These are phyloP conservation scores for Eulacestoma nigropectus DNA, from an alignment of 2,113 vertebrate species.

Conservation along the genomic window DNA sequence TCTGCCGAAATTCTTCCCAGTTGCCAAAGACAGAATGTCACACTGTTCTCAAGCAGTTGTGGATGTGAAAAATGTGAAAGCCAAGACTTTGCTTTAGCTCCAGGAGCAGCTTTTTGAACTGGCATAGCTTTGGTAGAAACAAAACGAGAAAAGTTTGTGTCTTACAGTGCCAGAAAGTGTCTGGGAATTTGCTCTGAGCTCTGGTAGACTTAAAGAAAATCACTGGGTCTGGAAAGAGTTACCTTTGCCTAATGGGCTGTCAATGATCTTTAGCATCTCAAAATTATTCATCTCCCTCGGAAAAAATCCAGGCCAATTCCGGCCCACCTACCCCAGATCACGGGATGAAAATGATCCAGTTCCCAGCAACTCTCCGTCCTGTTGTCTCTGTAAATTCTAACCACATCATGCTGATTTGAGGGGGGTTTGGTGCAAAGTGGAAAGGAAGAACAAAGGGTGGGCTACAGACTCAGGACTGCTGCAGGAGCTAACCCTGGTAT, in stretches of 20 bases:
- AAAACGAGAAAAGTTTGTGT: background rate
- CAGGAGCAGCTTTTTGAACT: conserved; percentile 9
- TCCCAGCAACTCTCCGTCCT: background rate
- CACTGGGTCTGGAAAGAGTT: background rate
- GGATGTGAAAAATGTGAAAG: background rate
- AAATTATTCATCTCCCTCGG: background rate
- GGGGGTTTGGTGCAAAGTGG: background rate
- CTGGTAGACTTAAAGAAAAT: background rate
- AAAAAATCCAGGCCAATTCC: background rate
- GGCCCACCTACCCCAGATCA: background rate
- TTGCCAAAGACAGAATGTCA: conserved; percentile 13
- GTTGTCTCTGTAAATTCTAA: background rate
- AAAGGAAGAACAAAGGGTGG: background rate
- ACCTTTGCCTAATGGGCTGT: conserved; percentile 19
- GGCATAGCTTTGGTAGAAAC: background rate
- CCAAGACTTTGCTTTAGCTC: background rate
- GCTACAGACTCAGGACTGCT: background rate
- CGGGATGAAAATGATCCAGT: background rate
- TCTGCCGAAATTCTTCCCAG: background rate
- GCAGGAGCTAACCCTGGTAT: background rate
- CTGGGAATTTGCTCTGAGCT: conserved; percentile 31
- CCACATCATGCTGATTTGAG: background rate
- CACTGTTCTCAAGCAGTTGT: background rate
- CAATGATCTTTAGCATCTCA: background rate
- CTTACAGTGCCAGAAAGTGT: background rate